phyloP scores from a whole-genome alignment of 2,797 vertebrate genomes.

The Dipus sagitta region DNA sequence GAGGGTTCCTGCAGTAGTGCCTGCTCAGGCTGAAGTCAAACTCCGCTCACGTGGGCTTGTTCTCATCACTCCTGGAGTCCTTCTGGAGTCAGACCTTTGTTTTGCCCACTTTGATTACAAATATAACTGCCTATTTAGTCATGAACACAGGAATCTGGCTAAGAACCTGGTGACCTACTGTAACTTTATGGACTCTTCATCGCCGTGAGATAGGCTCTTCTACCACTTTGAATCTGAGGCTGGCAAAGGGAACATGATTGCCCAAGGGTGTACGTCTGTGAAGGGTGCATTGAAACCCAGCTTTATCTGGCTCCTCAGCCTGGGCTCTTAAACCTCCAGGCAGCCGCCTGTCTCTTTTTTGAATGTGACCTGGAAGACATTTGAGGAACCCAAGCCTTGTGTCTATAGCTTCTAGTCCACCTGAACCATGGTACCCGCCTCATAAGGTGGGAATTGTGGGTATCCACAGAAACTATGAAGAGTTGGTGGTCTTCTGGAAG shows the following conservation, averaged over 20 bases:
- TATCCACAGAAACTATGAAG: not conserved
- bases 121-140: not conserved
- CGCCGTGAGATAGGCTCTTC: not conserved
- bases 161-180: not conserved
- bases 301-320: not conserved
- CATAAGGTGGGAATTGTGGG: not conserved
- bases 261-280: not conserved
- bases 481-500: not conserved
- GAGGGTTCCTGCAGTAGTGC: not conserved
- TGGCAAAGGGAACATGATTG: not conserved
- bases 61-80: not conserved
- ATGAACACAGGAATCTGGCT: no score
- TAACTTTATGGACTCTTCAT: not conserved
- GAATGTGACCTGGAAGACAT: not conserved
- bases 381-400: not conserved
- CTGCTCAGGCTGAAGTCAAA: not conserved
- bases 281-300: not conserved
- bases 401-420: not conserved
- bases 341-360: not conserved
- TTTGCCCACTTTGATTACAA: not conserved
- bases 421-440: not conserved
- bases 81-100: not conserved
- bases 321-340: not conserved
- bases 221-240: not conserved
- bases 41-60: not conserved